Base-by-base conservation (phyloP, 2,113 vertebrate genomes). In the Mirza zaza region DNA sequence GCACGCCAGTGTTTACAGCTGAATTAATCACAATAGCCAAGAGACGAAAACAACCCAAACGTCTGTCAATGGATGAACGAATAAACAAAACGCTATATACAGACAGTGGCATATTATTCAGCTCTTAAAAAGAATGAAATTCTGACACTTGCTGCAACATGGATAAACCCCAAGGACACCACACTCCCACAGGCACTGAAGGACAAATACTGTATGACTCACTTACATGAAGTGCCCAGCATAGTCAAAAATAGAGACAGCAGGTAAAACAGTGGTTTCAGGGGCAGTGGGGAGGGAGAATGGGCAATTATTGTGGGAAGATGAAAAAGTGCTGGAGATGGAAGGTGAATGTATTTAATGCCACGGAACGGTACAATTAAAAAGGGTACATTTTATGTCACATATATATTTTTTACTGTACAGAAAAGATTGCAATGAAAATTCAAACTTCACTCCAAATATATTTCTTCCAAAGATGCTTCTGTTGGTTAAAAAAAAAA, bases 261-360 rank as follows among this genome's bases (percentile, higher is more conserved):
- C 21, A 29, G 57, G n/a, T 0, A 1, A 29, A n/a, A 29, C 1
- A 12, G 68, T 17, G 2, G 48, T 2, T 32, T 36, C 5, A 3
- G 52, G 5, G 25, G 18, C 17, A 0, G 2, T 9, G 18, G 32
- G 17, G 5, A 8, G 6, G 11, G 8, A 23, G 1, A 20, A n/a
- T 2, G 11, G n/a, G 13, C 13, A 45, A 17, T 39, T 29, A 11
- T 1, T 39, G 45, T 1, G 61, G 63, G 71, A 68, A 34, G 71
- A 79, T 3, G 50, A 68, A 67, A 17, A 29, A 3, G 39, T 39
- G 32, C 61, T 70, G 18, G 17, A 45, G 50, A 8, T 25, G 32
- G 36, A 29, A 32, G 42, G 73, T 76, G 27, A 76, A 29, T 48
- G 3, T 21, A 10, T 48, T 81, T 17, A 21, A 73, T 3, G 32